Evolutionary conservation across 2,113 vertebrate species (phyloP).

Genomic region (Nesospiza acunhae): DNA sequence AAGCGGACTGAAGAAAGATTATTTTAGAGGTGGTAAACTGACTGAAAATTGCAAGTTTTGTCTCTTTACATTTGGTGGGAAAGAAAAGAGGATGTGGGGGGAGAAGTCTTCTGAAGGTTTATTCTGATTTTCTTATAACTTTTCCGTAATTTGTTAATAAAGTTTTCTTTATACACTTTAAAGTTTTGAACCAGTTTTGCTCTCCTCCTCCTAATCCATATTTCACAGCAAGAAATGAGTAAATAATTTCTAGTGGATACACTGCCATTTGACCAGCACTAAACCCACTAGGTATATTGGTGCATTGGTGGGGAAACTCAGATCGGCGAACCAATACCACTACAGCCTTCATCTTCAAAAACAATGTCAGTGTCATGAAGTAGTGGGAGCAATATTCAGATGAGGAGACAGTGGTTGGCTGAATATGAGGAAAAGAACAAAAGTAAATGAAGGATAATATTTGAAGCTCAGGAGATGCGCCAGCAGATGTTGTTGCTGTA

Average conservation of each 20-base stretch:
- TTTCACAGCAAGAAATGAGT: background rate
- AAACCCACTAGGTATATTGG: background rate
- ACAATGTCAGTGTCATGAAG: background rate
- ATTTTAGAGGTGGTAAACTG: background rate
- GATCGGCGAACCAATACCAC: background rate
- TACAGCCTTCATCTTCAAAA: background rate
- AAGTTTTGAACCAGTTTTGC: background rate
- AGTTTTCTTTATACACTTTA: background rate
- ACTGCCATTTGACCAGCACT: background rate
- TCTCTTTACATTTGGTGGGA: background rate
- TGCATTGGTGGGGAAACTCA: background rate
- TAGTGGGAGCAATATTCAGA: background rate
- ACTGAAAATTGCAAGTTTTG: background rate
- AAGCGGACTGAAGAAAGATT: background rate
- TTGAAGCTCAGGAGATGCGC: background rate
- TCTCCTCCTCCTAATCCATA: background rate
- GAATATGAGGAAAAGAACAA: background rate
- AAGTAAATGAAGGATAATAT: background rate
- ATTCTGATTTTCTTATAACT: background rate
- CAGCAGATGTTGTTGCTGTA: background rate
- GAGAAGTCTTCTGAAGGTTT: background rate
- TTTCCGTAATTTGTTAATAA: background rate
- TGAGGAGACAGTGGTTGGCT: background rate
- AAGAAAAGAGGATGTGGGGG: background rate
- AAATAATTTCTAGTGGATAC: background rate